Evolutionary conservation across 2,113 vertebrate species (phyloP).

Genomic region (Microtus montanus): DNA sequence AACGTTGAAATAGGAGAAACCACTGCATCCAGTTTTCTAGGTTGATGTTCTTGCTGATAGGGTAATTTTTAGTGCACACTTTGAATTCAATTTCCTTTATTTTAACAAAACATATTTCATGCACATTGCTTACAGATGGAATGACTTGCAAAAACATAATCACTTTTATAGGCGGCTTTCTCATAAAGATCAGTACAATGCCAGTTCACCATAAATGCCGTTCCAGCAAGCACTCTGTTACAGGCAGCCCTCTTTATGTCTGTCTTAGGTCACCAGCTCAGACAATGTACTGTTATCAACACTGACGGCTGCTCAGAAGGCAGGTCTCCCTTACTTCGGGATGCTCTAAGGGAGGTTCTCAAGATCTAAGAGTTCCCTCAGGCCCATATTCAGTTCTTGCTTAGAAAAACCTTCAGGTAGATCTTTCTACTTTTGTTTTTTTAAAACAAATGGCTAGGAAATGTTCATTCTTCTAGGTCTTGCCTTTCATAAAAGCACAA

Average conservation of each 20-base stretch:
- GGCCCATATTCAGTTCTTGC: neutral
- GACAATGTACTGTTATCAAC: neutral
- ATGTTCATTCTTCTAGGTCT: neutral
- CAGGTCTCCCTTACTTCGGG: neutral
- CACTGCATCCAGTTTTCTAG: constrained; percentile 75
- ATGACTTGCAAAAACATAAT: constrained; percentile 58
- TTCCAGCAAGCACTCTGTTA: constrained; percentile 45
- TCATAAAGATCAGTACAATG: constrained; percentile 48
- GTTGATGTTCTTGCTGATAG: constrained; percentile 62
- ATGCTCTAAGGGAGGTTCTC: neutral
- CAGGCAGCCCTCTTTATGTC: neutral
- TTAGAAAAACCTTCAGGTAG: neutral
- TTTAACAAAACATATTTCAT: constrained; percentile 78
- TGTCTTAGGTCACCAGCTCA: neutral
- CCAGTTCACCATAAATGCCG: constrained; percentile 41
- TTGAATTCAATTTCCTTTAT: constrained; percentile 75
- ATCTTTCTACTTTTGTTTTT: neutral
- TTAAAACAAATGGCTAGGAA: neutral
- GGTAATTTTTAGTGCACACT: constrained; percentile 70
- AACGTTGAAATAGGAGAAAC: constrained; percentile 61
- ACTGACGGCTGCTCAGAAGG: neutral
- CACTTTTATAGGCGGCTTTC: constrained; percentile 62
- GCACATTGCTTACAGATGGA: constrained; percentile 72
- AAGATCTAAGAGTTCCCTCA: neutral
- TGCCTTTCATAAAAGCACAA: neutral